A percentile compares a stretch with the other conserved stretches of the same genome.
Conservation (phyloP, 37 sponge, comb jelly and placozoan genomes). For the Cladorhizidae sp. region DNA sequence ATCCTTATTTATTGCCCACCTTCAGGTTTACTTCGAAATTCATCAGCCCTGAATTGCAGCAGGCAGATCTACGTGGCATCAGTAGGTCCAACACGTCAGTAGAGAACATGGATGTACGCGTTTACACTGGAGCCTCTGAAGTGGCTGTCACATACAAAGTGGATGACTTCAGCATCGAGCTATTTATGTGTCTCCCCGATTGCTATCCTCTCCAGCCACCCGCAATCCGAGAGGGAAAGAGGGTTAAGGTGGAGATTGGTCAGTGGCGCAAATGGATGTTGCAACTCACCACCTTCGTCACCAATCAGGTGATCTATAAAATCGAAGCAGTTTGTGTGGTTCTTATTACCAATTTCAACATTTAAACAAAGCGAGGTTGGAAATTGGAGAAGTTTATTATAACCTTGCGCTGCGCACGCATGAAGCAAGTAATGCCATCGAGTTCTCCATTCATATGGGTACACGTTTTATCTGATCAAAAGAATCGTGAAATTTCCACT, state of each 20-base stretch:
- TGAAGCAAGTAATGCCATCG: no score
- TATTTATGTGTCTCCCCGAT: conserved; percentile 63
- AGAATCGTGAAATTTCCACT: no score
- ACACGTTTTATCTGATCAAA: no score
- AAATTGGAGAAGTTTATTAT: no score
- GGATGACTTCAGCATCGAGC: conserved; percentile 87
- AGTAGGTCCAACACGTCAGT: conserved; percentile 10
- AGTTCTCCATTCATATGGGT: no score
- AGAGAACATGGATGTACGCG: conserved; percentile 69
- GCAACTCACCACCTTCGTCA: conserved; percentile 81
- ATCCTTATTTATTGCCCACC: no score
- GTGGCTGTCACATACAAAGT: conserved; percentile 82
- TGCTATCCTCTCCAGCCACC: conserved; percentile 85
- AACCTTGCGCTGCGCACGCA: no score
- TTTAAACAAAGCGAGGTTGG: no score
- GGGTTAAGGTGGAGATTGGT: conserved; percentile 65
- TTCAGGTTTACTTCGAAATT: conserved; percentile 50
- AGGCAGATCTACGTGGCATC: conserved; percentile 41
- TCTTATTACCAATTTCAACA: no score
- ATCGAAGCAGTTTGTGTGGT: no score
- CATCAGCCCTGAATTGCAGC: conserved; percentile 56
- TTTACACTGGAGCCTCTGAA: conserved; percentile 67
- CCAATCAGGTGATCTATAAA: conserved; percentile 88
- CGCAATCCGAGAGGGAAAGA: conserved; percentile 76
- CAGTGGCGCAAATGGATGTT: conserved; percentile 96